Evolutionary conservation across 2,888 invertebrate genomes (phyloP).

Genomic region (Caenorhabditis auriculariae): DNA sequence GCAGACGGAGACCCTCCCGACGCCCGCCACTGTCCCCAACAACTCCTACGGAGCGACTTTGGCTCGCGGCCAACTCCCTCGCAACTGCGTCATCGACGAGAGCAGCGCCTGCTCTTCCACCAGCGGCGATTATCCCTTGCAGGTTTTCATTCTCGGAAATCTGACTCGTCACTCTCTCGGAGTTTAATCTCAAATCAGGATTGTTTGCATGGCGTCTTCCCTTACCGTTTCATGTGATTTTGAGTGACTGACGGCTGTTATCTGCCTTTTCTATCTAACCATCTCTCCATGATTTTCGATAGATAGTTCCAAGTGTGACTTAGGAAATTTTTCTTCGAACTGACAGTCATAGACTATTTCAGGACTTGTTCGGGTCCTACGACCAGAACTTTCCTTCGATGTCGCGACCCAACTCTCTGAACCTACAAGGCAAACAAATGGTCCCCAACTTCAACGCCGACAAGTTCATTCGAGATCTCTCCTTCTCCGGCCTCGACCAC

Average conservation of each 20-base stretch:
- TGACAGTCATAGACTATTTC: neutral
- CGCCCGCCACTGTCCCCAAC: neutral
- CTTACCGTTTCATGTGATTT: too few species aligned
- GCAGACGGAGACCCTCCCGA: slow-evolving; percentile 1
- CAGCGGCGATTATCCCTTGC: slow-evolving; percentile 16
- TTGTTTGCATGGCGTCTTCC: too few species aligned
- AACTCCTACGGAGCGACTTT: slow-evolving; percentile 42
- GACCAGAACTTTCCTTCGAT: neutral
- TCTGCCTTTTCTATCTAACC: too few species aligned
- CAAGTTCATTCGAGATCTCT: slow-evolving; percentile 45
- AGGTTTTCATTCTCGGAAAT: too few species aligned
- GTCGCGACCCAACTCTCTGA: neutral
- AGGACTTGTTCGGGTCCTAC: neutral
- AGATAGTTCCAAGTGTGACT: too few species aligned
- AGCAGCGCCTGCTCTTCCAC: slow-evolving; percentile 29
- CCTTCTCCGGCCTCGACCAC: slow-evolving; percentile 17
- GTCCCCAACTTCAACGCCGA: slow-evolving; percentile 46
- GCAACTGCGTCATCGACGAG: slow-evolving; percentile 41
- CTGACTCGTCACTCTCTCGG: too few species aligned
- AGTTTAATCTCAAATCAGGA: too few species aligned
- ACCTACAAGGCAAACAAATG: neutral
- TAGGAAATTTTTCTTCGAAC: too few species aligned
- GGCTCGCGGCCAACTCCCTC: slow-evolving; percentile 43
- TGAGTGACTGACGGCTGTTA: too few species aligned
- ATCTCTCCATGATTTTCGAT: too few species aligned